These are phyloP conservation scores for Collichthys lucidus DNA, from an alignment of 2,113 vertebrate genomes.

Conservation along the genomic window DNA sequence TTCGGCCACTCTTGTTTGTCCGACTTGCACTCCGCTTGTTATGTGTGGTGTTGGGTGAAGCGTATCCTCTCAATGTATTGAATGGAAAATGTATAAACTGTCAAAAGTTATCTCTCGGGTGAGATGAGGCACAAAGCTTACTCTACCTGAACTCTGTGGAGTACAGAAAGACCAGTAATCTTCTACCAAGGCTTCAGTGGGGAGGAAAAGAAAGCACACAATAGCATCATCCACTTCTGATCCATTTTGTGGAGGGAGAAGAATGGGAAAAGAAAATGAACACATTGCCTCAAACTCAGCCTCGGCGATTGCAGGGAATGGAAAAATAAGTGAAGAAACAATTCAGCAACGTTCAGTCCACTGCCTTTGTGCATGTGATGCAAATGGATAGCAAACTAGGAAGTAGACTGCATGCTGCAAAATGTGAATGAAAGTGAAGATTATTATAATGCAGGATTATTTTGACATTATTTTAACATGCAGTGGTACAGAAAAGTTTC, in stretches of 20 bases:
- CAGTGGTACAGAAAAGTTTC: background rate
- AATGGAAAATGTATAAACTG: constrained; percentile 38
- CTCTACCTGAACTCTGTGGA: constrained; percentile 51
- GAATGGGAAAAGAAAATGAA: constrained; percentile 63
- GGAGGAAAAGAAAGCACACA: constrained; percentile 55
- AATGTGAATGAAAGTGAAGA: background rate
- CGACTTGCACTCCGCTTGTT: constrained; percentile 31
- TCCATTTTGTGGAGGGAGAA: constrained; percentile 57
- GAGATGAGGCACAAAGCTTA: constrained; percentile 48
- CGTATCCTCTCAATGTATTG: constrained; percentile 33
- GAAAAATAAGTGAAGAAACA: constrained; percentile 33
- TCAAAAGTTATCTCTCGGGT: constrained; percentile 35
- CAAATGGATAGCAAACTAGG: background rate
- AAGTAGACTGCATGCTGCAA: background rate
- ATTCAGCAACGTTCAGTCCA: constrained; percentile 1
- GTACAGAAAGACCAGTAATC: constrained; percentile 58
- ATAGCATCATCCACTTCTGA: constrained; percentile 65
- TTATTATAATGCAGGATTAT: background rate
- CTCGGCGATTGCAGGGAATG: constrained; percentile 34
- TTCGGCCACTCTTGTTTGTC: constrained; percentile 45
- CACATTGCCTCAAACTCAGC: constrained; percentile 29
- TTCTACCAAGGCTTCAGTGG: constrained; percentile 38
- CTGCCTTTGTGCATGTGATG: background rate
- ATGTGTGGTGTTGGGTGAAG: constrained; percentile 23
- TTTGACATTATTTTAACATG: background rate